Conservation (phyloP, 2,797 vertebrate species). For the Clarias pachynema region DNA sequence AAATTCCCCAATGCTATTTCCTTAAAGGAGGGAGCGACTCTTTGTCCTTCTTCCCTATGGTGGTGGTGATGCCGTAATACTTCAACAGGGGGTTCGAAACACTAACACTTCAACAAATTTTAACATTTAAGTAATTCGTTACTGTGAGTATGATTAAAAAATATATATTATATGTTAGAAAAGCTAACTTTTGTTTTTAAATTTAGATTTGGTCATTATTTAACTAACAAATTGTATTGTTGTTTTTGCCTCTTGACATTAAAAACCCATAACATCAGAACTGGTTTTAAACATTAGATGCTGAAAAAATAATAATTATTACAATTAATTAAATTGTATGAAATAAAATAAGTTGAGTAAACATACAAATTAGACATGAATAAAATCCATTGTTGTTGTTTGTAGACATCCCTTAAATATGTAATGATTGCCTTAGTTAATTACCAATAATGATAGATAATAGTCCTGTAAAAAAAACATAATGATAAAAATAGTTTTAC, state of each 20-base stretch:
- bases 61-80: too few species aligned
- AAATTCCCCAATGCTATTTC: too few species aligned
- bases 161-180: too few species aligned
- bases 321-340: neutral
- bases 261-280: neutral
- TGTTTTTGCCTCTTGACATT: neutral
- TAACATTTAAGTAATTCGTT: neutral
- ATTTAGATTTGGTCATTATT: neutral
- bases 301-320: neutral
- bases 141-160: neutral
- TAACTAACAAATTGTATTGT: neutral
- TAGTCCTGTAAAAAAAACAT: neutral
- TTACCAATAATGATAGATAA: neutral
- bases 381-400: neutral
- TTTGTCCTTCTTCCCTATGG: too few species aligned
- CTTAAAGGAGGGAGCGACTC: too few species aligned
- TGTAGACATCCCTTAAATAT: neutral
- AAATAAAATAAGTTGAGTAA: neutral
- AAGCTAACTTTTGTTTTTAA: neutral
- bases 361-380: neutral
- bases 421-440: neutral
- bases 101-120: neutral
- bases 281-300: neutral
- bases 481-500: neutral
- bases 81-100: neutral